Percentiles rank a stretch among this genome's conserved stretches.
These are phyloP conservation scores for Pseudococcus jackbeardsleyi DNA, from an alignment of 2,888 invertebrate genomes.

Conservation along the genomic window DNA sequence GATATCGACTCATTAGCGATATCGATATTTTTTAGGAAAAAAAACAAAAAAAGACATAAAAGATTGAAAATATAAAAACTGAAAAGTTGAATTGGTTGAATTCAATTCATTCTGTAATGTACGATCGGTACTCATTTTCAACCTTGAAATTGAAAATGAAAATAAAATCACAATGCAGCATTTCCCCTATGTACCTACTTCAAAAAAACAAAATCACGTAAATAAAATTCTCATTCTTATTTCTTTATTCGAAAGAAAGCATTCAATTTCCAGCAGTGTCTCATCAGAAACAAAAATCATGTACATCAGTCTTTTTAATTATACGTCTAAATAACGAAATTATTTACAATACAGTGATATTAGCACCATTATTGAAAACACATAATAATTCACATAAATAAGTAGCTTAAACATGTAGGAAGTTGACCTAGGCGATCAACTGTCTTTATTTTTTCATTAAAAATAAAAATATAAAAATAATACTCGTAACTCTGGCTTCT, in stretches of 20 bases:
- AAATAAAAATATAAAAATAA: neutral
- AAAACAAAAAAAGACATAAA: too few relatives aligned
- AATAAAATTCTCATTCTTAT: neutral
- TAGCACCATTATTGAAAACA: neutral
- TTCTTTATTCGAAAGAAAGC: neutral
- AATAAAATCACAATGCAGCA: too few relatives aligned
- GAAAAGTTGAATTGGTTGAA: too few relatives aligned
- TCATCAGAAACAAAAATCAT: neutral
- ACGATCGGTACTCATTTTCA: too few relatives aligned
- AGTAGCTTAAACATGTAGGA: neutral
- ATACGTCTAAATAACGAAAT: neutral
- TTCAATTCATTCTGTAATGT: too few relatives aligned
- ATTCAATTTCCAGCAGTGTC: neutral
- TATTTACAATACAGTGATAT: neutral
- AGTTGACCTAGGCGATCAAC: neutral
- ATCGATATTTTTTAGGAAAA: too few relatives aligned
- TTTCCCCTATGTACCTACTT: too few relatives aligned
- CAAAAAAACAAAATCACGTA: neutral
- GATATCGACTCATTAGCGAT: too few relatives aligned
- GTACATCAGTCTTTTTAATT: slow-evolving; percentile 14
- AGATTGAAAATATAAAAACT: too few relatives aligned
- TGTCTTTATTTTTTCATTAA: neutral
- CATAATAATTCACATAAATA: neutral
- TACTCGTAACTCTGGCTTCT: neutral
- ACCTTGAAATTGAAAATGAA: too few relatives aligned